Evolutionary conservation across 2,797 vertebrate species (phyloP), one percentile per base, ranked within the genome.

Genomic region (Agapornis canus): DNA sequence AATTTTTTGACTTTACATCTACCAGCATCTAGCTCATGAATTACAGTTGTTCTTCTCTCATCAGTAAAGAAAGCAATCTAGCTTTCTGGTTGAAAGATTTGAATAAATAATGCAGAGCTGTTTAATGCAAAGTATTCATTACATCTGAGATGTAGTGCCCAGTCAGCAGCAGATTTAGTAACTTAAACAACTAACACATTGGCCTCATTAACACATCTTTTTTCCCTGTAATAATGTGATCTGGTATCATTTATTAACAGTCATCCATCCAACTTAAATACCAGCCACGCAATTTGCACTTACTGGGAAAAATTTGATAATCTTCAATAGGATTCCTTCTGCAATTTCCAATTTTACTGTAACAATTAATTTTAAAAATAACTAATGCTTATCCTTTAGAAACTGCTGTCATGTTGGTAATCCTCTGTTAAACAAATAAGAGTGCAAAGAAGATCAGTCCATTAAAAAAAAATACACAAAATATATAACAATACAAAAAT

Each of bases 21-120:
- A 49, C n/a, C 26, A 52, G 21, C 10, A 60, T 26, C 60, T 77
- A 87, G 26, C 64, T 89, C 71, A 69, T 1, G 0, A 31, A 59
- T n/a, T 82, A 79, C 11, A 66, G 51, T 52, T 12, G 18, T 18
- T 48, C 35, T 64, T 89, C 56, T 64, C n/a, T 85, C 37, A 90
- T 66, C 73, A 93, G 73, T 57, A 65, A 10, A 78, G 60, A 95
- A 96, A 97, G 89, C 2, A 5, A 89, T 92, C 79, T 86, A 66
- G 81, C 95, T 96, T 95, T 95, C 93, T 87, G 86, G 59, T 82
- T 91, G 47, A 94, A 93, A 94, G 60, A 93, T 89, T 86, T 96
- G 73, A 95, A 97, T 97, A 96, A 97, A 96, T 94, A 96, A 97
- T 86, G 86, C 64, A 90, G 64, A 89, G 59, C 42, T 92, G 81